Percentiles rank a stretch among this genome's conserved stretches.
Conservation (phyloP, 2,113 vertebrate species). For the Nothobranchius kuhntae region DNA sequence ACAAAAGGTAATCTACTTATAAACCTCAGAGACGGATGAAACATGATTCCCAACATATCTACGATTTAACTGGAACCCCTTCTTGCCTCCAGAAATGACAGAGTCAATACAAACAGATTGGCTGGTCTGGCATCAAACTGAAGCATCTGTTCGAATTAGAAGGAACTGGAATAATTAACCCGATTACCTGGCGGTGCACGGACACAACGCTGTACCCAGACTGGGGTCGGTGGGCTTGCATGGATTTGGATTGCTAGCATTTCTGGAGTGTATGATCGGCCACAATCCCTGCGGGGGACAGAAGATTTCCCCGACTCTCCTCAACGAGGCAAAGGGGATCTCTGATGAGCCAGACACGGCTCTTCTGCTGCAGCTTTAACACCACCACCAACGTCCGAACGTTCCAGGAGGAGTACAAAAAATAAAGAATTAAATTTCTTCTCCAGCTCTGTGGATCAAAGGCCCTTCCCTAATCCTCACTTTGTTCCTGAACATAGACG, state of each 20-base stretch:
- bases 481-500: conserved; percentile 85
- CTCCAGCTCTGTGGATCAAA: conserved; percentile 78
- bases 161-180: conserved; percentile 36
- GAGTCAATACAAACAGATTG: conserved; percentile 67
- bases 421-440: conserved; percentile 54
- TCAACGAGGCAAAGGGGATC: conserved; percentile 51
- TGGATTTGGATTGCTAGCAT: not conserved
- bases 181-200: conserved; percentile 35
- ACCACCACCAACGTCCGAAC: conserved; percentile 50
- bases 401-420: conserved; percentile 46
- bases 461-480: conserved; percentile 77
- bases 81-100: conserved; percentile 73
- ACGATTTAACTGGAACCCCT: conserved; percentile 58
- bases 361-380: too few relatives aligned
- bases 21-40: conserved; percentile 84
- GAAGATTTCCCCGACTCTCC: conserved; percentile 70
- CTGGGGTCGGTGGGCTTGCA: conserved; percentile 10
- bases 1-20: conserved; percentile 94
- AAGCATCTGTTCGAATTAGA: conserved; percentile 61
- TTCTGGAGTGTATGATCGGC: conserved; percentile 7
- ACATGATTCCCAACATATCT: conserved; percentile 80
- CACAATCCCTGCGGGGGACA: conserved; percentile 11
- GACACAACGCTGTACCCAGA: conserved; percentile 33
- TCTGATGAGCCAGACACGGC: conserved; percentile 45
- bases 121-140: conserved; percentile 57